Base-by-base conservation (phyloP, 2,797 vertebrate genomes). In the Coilia nasus region DNA sequence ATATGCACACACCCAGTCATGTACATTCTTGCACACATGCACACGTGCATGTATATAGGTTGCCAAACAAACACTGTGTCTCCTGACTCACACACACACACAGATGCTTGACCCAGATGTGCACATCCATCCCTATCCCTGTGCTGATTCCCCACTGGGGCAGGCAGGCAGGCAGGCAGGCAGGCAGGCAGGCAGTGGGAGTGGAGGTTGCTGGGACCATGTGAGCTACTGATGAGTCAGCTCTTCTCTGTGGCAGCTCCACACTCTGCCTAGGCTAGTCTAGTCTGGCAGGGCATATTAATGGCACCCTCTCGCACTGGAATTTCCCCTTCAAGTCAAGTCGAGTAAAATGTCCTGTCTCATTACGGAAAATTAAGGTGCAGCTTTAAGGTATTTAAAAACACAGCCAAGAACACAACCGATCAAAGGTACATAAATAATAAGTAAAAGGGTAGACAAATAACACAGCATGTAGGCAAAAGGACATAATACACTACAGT, bases 221-320 rank as follows among this genome's bases (percentile, higher is more conserved):
- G 90, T 92, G 93, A 86, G n/a, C 87, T 90, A 84, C 89, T 92
- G 90, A 91, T 90, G 88, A 46, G 54, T 84, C 83, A 41, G 31
- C 67, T 35, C 2, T 28, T 41, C 31, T 41, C 31, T 15, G 3
- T 75, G 15, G 7, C 31, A n/a, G 21, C 21, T 23, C 59, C 5
- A 62, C 21, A 62, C 46, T 10, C 46, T 47, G 46, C 46, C 10
- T 54, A 54, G 50, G 2, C 35, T 54, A 54, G 50, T 54, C 50
- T 14, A 54, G 35, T 35, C 28, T 21, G 35, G 71, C 17, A 21
- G 31, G 0, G 25, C 28, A 15, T 12, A 3, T 67, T 31, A 3
- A 31, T 35, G 6, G 67, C 14, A 71, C 1, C 62, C 2, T 67
- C 35, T 41, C 35, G 5, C 35, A 41, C 35, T 41, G 35, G 35